Evolutionary conservation across 2,113 vertebrate species (phyloP), one percentile per base, ranked within the genome.

Genomic region (Aptenodytes forsteri): DNA sequence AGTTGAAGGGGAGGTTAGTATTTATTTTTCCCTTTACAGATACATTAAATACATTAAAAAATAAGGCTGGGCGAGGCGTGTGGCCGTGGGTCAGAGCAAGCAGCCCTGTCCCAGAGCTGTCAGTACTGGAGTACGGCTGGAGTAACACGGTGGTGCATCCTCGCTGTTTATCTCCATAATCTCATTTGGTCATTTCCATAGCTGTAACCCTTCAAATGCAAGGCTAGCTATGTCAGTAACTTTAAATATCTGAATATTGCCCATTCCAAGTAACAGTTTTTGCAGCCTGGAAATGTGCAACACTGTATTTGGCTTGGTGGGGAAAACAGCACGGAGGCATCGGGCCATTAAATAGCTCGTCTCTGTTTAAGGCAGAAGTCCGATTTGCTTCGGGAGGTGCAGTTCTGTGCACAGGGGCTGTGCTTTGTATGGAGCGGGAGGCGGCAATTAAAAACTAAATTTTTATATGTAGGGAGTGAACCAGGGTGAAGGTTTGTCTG

Each of bases 121-220:
- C 12, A 1, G 52, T 11, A 2, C 61, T 49, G 1, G 0, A 21
- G 29, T 70, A 9, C 0, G 1, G 32, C 59, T 78, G 58, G 55
- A 32, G 65, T 23, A 36, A 14, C 3, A 3, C 1, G 0, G 4
- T 46, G 52, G 30, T 18, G 19, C 8, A 10, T 11, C 55, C 27
- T 79, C 1, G 4, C 32, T 26, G 25, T 25, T 83, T 23, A 27
- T 27, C 54, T 52, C 58, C 11, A 1, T 65, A 20, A 46, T 34
- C 27, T 32, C 19, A 8, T 19, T 20, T 14, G 6, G 16, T 54
- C 15, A 2, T 18, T 58, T 29, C 61, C 7, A 2, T 17, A 21
- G 16, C 47, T 73, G 20, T 44, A 62, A 61, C 9, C 1, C n/a
- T 50, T 47, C 7, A 67, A 54, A 46, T 14, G 7, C 32, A 49